These are phyloP conservation scores for Acronicta alni DNA, from an alignment of 2,888 invertebrate genomes.

Conservation along the genomic window DNA sequence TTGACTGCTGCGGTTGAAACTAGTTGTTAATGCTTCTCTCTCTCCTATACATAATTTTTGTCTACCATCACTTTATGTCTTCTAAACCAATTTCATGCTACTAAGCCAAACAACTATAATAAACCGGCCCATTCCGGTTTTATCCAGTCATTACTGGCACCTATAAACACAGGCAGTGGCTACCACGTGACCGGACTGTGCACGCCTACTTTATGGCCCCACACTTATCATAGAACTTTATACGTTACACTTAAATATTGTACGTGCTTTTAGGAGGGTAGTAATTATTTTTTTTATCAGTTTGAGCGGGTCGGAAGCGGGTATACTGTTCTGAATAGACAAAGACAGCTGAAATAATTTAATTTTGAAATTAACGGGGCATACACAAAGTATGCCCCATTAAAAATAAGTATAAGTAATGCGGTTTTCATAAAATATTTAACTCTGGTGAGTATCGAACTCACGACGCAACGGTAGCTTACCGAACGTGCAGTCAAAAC, in stretches of 20 bases:
- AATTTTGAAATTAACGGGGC: too few relatives aligned
- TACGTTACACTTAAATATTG: conserved; percentile 58
- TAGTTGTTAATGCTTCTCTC: too few relatives aligned
- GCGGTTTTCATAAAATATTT: too few relatives aligned
- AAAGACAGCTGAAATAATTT: too few relatives aligned
- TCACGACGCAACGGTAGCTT: too few relatives aligned
- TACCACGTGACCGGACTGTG: conserved; percentile 58
- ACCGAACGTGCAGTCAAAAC: too few relatives aligned
- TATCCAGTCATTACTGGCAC: conserved; percentile 60
- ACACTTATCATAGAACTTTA: conserved; percentile 63
- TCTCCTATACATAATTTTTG: neutral
- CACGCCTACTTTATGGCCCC: conserved; percentile 53
- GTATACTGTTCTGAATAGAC: neutral
- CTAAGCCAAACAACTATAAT: conserved; percentile 45
- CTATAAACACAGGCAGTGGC: conserved; percentile 58
- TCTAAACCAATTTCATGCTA: conserved; percentile 25
- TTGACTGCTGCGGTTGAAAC: too few relatives aligned
- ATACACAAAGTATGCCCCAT: too few relatives aligned
- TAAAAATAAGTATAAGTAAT: too few relatives aligned
- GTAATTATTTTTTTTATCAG: conserved; percentile 54
- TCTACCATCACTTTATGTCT: conserved; percentile 5
- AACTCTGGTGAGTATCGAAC: too few relatives aligned
- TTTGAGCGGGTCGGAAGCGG: conserved; percentile 1
- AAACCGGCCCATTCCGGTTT: conserved; percentile 58
- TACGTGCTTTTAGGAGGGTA: conserved; percentile 47